Evolutionary conservation across 2,113 vertebrate species (phyloP).

Genomic region (Lutjanus erythropterus): DNA sequence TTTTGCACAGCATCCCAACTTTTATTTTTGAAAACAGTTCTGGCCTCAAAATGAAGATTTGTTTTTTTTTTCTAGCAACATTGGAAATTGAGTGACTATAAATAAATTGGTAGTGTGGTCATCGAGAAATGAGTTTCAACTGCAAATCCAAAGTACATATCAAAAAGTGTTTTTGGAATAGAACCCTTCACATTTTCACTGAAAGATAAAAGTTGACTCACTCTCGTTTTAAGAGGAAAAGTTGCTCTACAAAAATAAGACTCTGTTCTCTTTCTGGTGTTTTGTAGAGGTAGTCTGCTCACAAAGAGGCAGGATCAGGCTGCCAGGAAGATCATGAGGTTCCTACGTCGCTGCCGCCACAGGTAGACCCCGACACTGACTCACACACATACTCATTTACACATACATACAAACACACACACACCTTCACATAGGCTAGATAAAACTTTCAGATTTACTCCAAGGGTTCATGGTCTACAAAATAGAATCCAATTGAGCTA

Average conservation of each 20-base stretch:
- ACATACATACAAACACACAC: conserved; percentile 3
- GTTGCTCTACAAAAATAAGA: not conserved
- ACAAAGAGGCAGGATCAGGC: conserved; percentile 99
- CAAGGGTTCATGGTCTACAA: conserved; percentile 6
- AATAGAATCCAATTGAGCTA: conserved; percentile 30
- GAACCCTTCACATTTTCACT: conserved; percentile 15
- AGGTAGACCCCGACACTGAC: conserved; percentile 85
- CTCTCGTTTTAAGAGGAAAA: not conserved
- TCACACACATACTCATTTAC: not conserved
- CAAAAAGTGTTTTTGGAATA: not conserved
- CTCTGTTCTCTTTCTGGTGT: conserved; percentile 56
- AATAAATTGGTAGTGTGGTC: not conserved
- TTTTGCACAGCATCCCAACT: no score
- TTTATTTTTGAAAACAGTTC: no score
- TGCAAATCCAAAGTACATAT: not conserved
- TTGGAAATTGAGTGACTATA: not conserved
- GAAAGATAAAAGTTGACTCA: not conserved
- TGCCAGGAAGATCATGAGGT: conserved; percentile 99
- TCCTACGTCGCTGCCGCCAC: conserved; percentile 98
- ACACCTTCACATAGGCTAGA: conserved; percentile 10
- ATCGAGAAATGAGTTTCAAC: not conserved
- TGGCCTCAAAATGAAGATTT: not conserved
- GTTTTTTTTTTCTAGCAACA: no score
- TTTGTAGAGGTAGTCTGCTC: conserved; percentile 93
- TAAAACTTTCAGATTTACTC: conserved; percentile 18